Evolutionary conservation across 2,888 invertebrate species (phyloP), one percentile per base, ranked within the genome.

Genomic region (Eudemis profundana): DNA sequence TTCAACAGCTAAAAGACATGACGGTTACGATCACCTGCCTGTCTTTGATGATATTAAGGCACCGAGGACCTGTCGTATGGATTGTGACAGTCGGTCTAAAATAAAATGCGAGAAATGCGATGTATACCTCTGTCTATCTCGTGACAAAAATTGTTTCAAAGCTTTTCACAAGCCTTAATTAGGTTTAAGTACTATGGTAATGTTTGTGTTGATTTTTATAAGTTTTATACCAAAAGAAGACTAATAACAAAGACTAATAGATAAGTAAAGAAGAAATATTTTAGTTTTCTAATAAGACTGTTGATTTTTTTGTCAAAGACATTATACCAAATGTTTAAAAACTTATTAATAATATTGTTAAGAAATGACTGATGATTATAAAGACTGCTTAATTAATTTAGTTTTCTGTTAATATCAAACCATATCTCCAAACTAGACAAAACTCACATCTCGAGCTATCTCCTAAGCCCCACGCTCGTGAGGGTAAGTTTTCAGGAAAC

Each of bases 1-100:
- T 4, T 70, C 72, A 42, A 57, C 66, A 36, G 69, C 67, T 7
- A 75, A 73, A 61, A 66, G 72, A 40, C 70, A 74, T 59, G 76
- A 77, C 33, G 74, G 75, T n/a, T 75, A 72, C 51, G 74, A 76
- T 8, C 71, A 78, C 51, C 64, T 64, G 15, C 77, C 74, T 14
- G 21, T 61, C 27, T 63, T 65, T 66, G 74, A 75, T 61, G 68
- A 72, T 8, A 70, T 77, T 7, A 69, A 68, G 49, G 60, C 68
- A 14, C 72, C 75, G n/a, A 66, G 74, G 29, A 51, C 63, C 17
- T 77, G 75, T 65, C 63, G 74, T 33, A 56, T 71, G 61, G 74
- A 75, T 12, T 74, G 73, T 62, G 49, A 40, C 5, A 71, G 71
- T 54, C 69, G 70, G 2, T 69, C 69, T 17, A 73, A 72, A 66